A percentile compares a stretch with the other conserved stretches of the same genome.
phyloP scores from a whole-genome alignment of 2,797 vertebrate species.

The Malacoctenus gilli region DNA sequence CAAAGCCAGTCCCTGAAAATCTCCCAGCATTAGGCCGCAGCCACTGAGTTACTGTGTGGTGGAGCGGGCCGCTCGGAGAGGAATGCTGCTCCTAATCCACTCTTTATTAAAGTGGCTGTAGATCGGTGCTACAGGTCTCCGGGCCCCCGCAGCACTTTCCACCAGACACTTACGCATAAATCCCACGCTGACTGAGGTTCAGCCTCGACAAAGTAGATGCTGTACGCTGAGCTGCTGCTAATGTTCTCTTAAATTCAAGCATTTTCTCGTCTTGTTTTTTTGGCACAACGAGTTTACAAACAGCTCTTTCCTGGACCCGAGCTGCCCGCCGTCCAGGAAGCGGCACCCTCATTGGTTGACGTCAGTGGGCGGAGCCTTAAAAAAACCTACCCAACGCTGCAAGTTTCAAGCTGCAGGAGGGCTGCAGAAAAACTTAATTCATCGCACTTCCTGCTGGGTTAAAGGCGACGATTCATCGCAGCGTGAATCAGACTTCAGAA shows the following conservation, averaged over 20 bases:
- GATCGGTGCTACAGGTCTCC: conserved; percentile 62
- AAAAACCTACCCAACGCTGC: too few relatives aligned
- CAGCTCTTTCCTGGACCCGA: neutral
- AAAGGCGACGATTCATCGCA: too few relatives aligned
- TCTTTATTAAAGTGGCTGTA: conserved; percentile 80
- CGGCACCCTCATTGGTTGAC: conserved; percentile 1
- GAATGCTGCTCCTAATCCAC: conserved; percentile 78
- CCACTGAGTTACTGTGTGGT: conserved; percentile 73
- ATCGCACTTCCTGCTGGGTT: too few relatives aligned
- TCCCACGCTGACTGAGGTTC: conserved; percentile 48
- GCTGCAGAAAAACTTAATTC: too few relatives aligned
- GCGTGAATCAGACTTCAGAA: too few relatives aligned
- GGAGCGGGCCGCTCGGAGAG: conserved; percentile 56
- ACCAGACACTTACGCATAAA: conserved; percentile 57
- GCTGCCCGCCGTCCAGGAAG: too few relatives aligned
- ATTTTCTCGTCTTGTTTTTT: conserved; percentile 21
- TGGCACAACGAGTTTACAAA: conserved; percentile 24
- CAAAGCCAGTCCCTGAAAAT: conserved; percentile 71
- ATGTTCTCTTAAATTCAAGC: conserved; percentile 41
- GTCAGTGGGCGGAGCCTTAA: conserved; percentile 5
- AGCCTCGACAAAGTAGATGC: conserved; percentile 40
- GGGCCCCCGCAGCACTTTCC: conserved; percentile 63
- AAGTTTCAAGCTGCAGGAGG: too few relatives aligned
- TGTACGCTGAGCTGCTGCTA: conserved; percentile 38
- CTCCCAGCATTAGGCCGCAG: conserved; percentile 67